These are phyloP conservation scores for Taenioides sp. DNA, from an alignment of 2,797 vertebrate species.

Conservation along the genomic window DNA sequence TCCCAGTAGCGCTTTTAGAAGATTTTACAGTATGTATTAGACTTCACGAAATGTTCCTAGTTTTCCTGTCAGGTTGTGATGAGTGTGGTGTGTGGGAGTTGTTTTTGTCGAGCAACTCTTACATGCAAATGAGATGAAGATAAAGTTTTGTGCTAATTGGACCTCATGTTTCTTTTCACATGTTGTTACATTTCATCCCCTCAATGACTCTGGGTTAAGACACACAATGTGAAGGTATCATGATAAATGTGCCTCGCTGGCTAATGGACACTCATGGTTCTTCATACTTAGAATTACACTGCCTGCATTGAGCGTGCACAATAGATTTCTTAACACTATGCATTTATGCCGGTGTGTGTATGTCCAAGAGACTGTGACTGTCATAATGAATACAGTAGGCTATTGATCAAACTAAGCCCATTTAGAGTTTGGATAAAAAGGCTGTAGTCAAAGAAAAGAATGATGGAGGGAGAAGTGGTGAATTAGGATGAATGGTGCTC, in stretches of 20 bases:
- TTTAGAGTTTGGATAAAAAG: slow-evolving; percentile 71
- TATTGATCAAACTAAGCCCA: slow-evolving; percentile 75
- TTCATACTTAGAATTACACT: slow-evolving; percentile 70
- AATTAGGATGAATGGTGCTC: slow-evolving; percentile 35
- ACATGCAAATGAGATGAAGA: slow-evolving; percentile 44
- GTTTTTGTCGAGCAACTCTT: slow-evolving; percentile 21
- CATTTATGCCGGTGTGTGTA: slow-evolving; percentile 22
- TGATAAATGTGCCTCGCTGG: slow-evolving; percentile 63
- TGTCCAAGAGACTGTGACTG: slow-evolving; percentile 43
- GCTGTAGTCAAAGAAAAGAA: slow-evolving; percentile 54
- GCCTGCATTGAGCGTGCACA: slow-evolving; percentile 67
- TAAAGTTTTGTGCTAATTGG: slow-evolving; percentile 50
- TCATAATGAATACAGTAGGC: slow-evolving; percentile 66
- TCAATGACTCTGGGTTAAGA: slow-evolving; percentile 56
- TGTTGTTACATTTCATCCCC: slow-evolving; percentile 53
- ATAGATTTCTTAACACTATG: slow-evolving; percentile 61
- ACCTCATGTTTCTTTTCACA: slow-evolving; percentile 41
- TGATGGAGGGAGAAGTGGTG: slow-evolving; percentile 42
- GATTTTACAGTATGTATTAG: background rate
- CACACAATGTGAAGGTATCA: slow-evolving; percentile 64
- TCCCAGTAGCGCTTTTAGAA: background rate
- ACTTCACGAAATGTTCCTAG: background rate
- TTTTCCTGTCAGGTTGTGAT: background rate
- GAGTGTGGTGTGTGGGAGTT: slow-evolving; percentile 9
- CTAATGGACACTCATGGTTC: slow-evolving; percentile 75